Evolutionary conservation across 2,113 vertebrate genomes (phyloP), one percentile per base, ranked within the genome.

Genomic region (Pantherophis guttatus): DNA sequence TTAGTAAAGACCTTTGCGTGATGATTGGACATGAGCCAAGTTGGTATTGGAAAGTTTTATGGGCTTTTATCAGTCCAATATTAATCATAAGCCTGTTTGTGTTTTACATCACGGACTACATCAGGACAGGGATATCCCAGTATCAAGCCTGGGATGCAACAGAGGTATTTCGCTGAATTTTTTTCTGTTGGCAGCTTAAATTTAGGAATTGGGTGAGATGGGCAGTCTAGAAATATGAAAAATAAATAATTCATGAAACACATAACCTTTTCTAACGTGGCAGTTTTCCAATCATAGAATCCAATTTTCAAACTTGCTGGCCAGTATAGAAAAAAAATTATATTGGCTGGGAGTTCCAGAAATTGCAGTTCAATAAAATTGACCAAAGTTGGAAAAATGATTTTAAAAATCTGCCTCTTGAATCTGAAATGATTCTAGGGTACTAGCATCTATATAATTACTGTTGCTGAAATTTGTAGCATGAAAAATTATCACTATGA

Each of bases 61-160:
- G 98, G 99, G 96, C 96, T 1, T 96, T 94, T 5, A 92, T 97
- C 48, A 99, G 99, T 93, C 99, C 99, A 0, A 33, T 98, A 57
- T 97, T 99, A 6, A 98, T 99, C 44, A 58, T 99, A 33, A 93
- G 96, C 92, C 97, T 99, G 23, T 97, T 99, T 87, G 58, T 99
- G 95, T 98, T 99, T 97, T 99, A 99, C 96, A 96, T 99, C 90
- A 94, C 98, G 0, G 98, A 98, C 97, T 99, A 99, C 86, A 98
- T 99, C 96, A 96, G 95, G 86, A 98, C 98, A 1, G 99, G 99
- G 48, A 98, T 98, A 0, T 97, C 98, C 17, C 98, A 97, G 3
- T 99, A 99, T 95, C 98, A 99, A 95, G 99, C 98, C 1, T 99
- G 99, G 99, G 96, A 99, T 55, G 97, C 98, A 95, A 93, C 98